phyloP scores from a whole-genome alignment of 1,140 invertebrate species.

The Argopecten irradians region DNA sequence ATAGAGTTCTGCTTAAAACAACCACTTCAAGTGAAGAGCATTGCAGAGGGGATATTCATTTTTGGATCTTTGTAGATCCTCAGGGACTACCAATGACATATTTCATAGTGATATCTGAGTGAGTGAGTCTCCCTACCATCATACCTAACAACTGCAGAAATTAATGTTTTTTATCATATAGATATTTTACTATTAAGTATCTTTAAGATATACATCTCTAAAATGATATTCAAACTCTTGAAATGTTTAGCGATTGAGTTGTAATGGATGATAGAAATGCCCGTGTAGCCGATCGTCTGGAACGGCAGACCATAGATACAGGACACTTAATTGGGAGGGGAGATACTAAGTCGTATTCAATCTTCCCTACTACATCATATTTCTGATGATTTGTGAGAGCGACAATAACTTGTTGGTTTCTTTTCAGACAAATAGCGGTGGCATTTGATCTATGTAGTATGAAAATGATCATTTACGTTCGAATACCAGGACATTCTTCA shows the following conservation, averaged over 20 bases:
- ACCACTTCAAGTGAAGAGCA: background rate
- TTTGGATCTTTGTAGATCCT: background rate
- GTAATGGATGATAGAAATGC: background rate
- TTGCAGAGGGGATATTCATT: background rate
- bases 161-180: background rate
- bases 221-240: background rate
- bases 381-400: too few relatives aligned
- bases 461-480: too few relatives aligned
- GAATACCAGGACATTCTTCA: too few relatives aligned
- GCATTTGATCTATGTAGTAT: too few relatives aligned
- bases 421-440: too few relatives aligned
- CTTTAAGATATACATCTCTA: background rate
- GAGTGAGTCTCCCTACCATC: background rate
- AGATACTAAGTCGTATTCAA: background rate
- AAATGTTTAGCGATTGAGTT: background rate
- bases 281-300: background rate
- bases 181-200: background rate
- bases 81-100: background rate
- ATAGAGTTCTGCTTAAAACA: background rate
- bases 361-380: background rate
- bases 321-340: background rate
- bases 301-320: background rate
- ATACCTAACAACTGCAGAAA: background rate
- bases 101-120: background rate
- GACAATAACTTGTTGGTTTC: too few relatives aligned